Conservation (phyloP, 2,797 vertebrate species). For the Champsocephalus gunnari region DNA sequence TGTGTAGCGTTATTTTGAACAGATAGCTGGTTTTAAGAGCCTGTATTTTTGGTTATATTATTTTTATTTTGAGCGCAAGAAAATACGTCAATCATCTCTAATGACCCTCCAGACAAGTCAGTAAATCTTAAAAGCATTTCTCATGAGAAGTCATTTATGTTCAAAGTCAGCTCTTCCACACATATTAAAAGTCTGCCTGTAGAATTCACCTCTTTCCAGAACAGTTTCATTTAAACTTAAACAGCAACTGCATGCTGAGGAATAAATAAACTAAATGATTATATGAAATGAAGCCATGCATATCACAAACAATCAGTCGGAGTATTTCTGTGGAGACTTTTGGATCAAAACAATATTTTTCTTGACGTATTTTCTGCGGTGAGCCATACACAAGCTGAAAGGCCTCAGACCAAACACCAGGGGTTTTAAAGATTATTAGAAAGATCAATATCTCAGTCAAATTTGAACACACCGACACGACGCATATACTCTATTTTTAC, state of each 20-base stretch:
- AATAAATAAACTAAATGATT: neutral
- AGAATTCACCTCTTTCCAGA: constrained; percentile 1
- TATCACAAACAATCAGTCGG: neutral
- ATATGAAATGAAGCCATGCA: neutral
- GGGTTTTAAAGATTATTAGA: neutral
- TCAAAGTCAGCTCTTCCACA: neutral
- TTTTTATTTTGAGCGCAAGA: neutral
- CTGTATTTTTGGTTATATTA: too few relatives aligned
- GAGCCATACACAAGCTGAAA: neutral
- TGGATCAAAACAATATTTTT: constrained; percentile 2
- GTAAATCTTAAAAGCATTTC: constrained; percentile 9
- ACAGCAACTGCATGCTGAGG: neutral
- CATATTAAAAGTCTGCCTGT: neutral
- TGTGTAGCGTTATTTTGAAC: too few relatives aligned
- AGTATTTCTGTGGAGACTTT: neutral
- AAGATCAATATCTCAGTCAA: neutral
- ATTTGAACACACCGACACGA: neutral
- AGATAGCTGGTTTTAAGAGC: too few relatives aligned
- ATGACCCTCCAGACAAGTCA: constrained; percentile 1
- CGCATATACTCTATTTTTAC: neutral
- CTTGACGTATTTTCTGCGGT: neutral
- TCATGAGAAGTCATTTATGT: constrained; percentile 3
- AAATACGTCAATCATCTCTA: constrained; percentile 22
- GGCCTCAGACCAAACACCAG: neutral
- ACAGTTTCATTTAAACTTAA: neutral